Conservation (phyloP, 1,140 invertebrate genomes). For the Temnothorax longispinosus region DNA sequence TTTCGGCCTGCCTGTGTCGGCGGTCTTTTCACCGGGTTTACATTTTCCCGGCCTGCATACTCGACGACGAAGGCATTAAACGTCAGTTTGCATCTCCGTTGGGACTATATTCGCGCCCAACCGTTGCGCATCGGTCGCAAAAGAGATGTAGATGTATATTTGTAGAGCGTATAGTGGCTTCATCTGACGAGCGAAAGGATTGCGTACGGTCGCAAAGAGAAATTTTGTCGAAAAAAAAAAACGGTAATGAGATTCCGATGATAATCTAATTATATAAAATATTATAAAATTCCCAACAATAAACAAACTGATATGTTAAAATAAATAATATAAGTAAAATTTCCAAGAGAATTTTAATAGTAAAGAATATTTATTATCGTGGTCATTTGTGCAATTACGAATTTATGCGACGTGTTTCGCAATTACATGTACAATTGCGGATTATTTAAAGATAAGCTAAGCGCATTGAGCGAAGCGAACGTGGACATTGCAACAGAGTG, state of each 20-base stretch:
- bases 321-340: neutral
- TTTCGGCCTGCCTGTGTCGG: slow-evolving; percentile 16
- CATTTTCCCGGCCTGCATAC: slow-evolving; percentile 26
- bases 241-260: neutral
- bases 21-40: slow-evolving; percentile 16
- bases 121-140: slow-evolving; percentile 14
- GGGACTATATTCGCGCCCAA: slow-evolving; percentile 28
- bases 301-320: neutral
- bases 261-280: neutral
- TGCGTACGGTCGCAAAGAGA: neutral
- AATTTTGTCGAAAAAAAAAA: neutral
- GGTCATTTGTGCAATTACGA: neutral
- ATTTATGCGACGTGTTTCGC: slow-evolving; percentile 11
- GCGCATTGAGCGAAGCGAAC: neutral
- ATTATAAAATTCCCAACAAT: neutral
- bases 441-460: slow-evolving; percentile 21
- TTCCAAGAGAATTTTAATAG: neutral
- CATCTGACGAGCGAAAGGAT: neutral
- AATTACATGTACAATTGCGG: slow-evolving; percentile 12
- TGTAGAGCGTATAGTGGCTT: slow-evolving; percentile 24
- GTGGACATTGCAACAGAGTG: slow-evolving; percentile 18
- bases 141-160: slow-evolving; percentile 42
- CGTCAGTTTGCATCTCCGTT: slow-evolving; percentile 1
- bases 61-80: slow-evolving; percentile 36
- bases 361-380: neutral